Evolutionary conservation across 2,888 invertebrate genomes (phyloP).

Genomic region (Epirrhoe tristata): DNA sequence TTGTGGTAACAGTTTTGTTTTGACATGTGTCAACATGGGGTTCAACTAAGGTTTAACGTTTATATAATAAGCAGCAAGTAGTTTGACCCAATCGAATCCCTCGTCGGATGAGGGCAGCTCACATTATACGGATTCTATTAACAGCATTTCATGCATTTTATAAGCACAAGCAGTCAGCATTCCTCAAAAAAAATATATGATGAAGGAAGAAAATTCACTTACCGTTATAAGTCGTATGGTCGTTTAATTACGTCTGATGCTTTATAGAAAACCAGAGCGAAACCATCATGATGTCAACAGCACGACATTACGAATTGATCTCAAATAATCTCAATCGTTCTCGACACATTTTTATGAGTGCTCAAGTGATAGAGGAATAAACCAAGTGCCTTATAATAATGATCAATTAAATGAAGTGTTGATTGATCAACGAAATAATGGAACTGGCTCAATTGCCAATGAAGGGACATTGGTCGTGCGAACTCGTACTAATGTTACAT

Average conservation of each 20-base stretch:
- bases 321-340: constrained; percentile 43
- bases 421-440: constrained; percentile 43
- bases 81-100: background rate
- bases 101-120: too few species aligned
- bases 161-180: too few species aligned
- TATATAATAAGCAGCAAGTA: too few species aligned
- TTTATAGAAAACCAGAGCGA: background rate
- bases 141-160: too few species aligned
- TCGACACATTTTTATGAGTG: constrained; percentile 30
- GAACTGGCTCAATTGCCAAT: constrained; percentile 44
- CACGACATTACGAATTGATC: constrained; percentile 40
- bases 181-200: too few species aligned
- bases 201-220: background rate
- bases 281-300: constrained; percentile 42
- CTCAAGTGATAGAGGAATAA: constrained; percentile 35
- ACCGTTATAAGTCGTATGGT: background rate
- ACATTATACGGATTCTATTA: too few species aligned
- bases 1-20: too few species aligned
- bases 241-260: background rate
- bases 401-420: constrained; percentile 43
- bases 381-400: constrained; percentile 35
- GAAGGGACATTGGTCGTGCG: constrained; percentile 40
- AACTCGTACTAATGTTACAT: constrained; percentile 31
- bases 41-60: too few species aligned
- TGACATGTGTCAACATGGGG: too few species aligned